Evolutionary conservation across 2,113 vertebrate genomes (phyloP).

Genomic region (Syngnathoides biaculeatus): DNA sequence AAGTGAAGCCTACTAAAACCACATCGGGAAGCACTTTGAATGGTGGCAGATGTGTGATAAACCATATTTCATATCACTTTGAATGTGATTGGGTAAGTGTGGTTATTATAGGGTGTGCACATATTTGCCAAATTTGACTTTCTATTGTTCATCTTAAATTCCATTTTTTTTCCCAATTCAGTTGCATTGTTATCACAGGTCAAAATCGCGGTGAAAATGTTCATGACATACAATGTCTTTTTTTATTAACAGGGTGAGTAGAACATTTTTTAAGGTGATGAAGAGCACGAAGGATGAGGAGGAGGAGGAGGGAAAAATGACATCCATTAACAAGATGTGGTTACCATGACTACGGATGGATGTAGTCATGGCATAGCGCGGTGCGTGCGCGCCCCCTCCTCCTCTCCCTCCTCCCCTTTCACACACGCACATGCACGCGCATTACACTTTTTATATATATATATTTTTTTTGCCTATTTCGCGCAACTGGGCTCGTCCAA

Average conservation of each 20-base stretch:
- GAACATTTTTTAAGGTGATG: background rate
- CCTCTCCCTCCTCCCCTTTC: conserved; percentile 9
- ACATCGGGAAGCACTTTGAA: too few relatives aligned
- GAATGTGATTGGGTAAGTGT: too few relatives aligned
- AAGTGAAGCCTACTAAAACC: background rate
- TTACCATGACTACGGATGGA: conserved; percentile 78
- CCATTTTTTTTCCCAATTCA: too few relatives aligned
- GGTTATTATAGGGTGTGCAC: background rate
- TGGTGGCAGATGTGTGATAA: too few relatives aligned
- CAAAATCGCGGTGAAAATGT: too few relatives aligned
- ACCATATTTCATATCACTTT: too few relatives aligned
- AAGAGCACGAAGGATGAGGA: conserved; percentile 47
- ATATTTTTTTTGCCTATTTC: background rate
- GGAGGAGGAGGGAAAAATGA: conserved; percentile 60
- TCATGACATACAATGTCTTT: background rate
- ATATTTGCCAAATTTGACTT: background rate
- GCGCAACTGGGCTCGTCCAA: conserved; percentile 8
- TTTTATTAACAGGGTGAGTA: background rate
- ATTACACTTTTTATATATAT: background rate
- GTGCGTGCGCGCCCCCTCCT: conserved; percentile 35
- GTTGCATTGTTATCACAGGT: too few relatives aligned
- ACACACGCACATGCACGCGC: conserved; percentile 22
- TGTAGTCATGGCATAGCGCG: conserved; percentile 21
- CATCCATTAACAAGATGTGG: conserved; percentile 76
- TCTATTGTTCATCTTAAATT: too few relatives aligned